Evolutionary conservation across 2,113 vertebrate species (phyloP).

Genomic region (Sclerurus mexicanus): DNA sequence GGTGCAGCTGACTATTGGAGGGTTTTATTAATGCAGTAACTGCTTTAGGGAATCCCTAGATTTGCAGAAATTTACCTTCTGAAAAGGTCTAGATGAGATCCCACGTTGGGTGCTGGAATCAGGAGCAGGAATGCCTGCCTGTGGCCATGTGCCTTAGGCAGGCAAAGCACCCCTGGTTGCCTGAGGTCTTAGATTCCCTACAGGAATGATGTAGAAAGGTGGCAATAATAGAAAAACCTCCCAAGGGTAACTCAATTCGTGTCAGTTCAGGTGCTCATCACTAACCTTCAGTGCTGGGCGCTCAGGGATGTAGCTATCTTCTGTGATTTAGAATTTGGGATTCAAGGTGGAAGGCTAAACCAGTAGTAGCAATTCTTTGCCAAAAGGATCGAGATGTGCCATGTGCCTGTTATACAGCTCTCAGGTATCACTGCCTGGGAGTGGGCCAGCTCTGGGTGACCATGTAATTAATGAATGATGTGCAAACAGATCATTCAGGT

Average conservation of each 20-base stretch:
- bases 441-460: not conserved
- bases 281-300: not conserved
- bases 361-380: not conserved
- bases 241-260: not conserved
- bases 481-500: not conserved
- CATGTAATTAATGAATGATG: not conserved
- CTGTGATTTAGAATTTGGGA: not conserved
- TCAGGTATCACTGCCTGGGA: not conserved
- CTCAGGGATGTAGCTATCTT: accelerated
- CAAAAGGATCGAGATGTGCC: not conserved
- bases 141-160: accelerated
- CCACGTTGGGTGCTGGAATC: not conserved
- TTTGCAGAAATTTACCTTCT: not conserved
- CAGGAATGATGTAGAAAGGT: accelerated
- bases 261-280: accelerated
- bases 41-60: not conserved
- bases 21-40: not conserved
- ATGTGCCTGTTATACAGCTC: accelerated
- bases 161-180: not conserved
- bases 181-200: not conserved
- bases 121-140: not conserved
- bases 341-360: not conserved
- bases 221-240: not conserved
- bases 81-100: not conserved
- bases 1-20: not conserved